These are phyloP conservation scores for Drosophila formosana DNA, from an alignment of 2,888 invertebrate species.

Conservation along the genomic window DNA sequence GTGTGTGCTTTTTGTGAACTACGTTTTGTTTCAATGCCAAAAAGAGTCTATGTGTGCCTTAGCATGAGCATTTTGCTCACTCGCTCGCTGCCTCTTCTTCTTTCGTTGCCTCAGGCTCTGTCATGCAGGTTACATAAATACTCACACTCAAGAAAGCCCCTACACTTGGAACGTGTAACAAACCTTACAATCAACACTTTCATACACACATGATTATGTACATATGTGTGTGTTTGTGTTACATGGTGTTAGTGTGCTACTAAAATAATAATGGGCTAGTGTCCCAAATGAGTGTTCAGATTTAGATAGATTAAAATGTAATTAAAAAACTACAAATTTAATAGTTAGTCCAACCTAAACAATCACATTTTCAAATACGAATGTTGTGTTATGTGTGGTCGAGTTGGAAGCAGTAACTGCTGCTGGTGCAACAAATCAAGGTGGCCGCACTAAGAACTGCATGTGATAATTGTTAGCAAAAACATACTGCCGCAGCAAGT, in stretches of 20 bases:
- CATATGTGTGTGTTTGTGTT: slow-evolving; percentile 10
- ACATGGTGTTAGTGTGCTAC: slow-evolving; percentile 27
- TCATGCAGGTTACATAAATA: slow-evolving; percentile 76
- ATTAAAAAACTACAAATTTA: slow-evolving; percentile 64
- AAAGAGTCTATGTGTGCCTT: slow-evolving; percentile 71
- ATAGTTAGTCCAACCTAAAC: slow-evolving; percentile 28
- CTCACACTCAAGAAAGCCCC: slow-evolving; percentile 45
- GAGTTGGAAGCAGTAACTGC: slow-evolving; percentile 34
- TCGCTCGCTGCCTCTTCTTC: slow-evolving; percentile 17
- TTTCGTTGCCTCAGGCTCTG: slow-evolving; percentile 5
- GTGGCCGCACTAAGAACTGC: slow-evolving; percentile 24
- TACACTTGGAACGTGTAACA: slow-evolving; percentile 19
- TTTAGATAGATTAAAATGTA: slow-evolving; percentile 48
- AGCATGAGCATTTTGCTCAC: slow-evolving; percentile 57
- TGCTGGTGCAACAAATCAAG: slow-evolving; percentile 18
- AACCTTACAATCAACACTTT: slow-evolving; percentile 6
- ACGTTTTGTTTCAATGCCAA: slow-evolving; percentile 81
- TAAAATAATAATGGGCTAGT: slow-evolving; percentile 42
- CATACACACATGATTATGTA: slow-evolving; percentile 8
- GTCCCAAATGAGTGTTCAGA: slow-evolving; percentile 27
- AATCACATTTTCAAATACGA: slow-evolving; percentile 45
- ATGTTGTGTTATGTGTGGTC: slow-evolving; percentile 4
- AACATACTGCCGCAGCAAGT: slow-evolving; percentile 30
- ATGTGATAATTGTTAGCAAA: slow-evolving; percentile 53
- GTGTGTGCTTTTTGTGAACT: slow-evolving; percentile 74